phyloP scores from a whole-genome alignment of 2,797 vertebrate genomes.

The Sylvilagus floridanus region DNA sequence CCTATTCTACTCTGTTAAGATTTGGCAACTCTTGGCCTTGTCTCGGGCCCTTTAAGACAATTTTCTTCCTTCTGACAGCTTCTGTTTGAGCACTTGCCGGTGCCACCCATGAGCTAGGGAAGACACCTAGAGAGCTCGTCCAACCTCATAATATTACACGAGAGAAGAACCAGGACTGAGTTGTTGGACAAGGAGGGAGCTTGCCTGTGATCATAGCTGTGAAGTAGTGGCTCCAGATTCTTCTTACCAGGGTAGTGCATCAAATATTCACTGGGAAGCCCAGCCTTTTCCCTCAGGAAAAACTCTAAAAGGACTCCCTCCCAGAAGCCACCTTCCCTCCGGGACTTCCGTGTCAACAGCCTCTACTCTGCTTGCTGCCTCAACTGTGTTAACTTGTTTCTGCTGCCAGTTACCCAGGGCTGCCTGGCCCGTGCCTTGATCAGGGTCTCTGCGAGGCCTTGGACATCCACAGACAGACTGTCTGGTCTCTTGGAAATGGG shows the following conservation, averaged over 20 bases:
- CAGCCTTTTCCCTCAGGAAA: not conserved
- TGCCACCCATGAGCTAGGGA: not conserved
- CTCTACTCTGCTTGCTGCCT: not conserved
- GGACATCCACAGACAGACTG: conserved; percentile 9
- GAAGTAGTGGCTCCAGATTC: not conserved
- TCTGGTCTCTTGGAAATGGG: conserved; percentile 10
- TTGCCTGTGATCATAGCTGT: not conserved
- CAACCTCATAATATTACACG: not conserved
- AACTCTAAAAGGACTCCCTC: not conserved
- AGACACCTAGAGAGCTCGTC: not conserved
- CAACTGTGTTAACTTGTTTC: conserved; percentile 34
- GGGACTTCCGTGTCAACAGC: not conserved
- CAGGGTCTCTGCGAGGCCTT: not conserved
- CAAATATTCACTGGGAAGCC: not conserved
- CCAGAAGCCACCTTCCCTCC: not conserved
- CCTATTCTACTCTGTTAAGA: not conserved
- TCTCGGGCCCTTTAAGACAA: not conserved
- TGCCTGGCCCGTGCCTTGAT: not conserved
- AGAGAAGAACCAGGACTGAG: not conserved
- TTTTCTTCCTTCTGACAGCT: not conserved
- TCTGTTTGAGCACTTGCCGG: not conserved
- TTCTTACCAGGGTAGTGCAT: not conserved
- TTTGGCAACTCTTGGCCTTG: not conserved
- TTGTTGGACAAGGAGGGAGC: conserved; percentile 18
- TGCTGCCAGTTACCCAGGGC: not conserved